Evolutionary conservation across 1,140 invertebrate species (phyloP).

Genomic region (Plectus sambesii): DNA sequence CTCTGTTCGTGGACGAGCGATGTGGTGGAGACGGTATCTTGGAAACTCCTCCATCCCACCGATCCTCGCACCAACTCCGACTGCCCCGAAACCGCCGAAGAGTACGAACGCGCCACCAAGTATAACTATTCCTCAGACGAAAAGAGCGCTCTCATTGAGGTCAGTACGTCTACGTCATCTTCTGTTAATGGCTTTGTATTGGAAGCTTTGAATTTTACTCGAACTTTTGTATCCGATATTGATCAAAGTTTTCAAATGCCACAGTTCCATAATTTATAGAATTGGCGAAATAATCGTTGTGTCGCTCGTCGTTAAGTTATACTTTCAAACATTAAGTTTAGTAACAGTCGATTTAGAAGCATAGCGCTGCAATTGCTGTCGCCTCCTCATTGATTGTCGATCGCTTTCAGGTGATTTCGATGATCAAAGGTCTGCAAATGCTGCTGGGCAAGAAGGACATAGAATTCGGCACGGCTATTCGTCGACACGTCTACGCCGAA

Average conservation of each 20-base stretch:
- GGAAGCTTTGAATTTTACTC: too few species aligned
- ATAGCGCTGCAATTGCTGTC: too few species aligned
- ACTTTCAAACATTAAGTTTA: too few species aligned
- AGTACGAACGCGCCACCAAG: constrained; percentile 92
- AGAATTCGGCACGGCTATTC: constrained; percentile 87
- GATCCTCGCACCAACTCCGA: constrained; percentile 90
- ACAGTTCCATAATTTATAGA: too few species aligned
- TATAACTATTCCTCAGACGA: constrained; percentile 97
- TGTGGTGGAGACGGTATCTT: constrained; percentile 75
- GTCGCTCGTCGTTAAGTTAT: too few species aligned
- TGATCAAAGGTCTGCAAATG: constrained; percentile 97
- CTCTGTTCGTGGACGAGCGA: constrained; percentile 92
- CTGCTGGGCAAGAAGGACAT: constrained; percentile 95
- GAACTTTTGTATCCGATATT: too few species aligned
- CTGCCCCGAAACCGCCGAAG: constrained; percentile 82
- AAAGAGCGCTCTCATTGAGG: constrained; percentile 94
- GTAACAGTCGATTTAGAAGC: too few species aligned
- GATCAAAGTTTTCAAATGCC: too few species aligned
- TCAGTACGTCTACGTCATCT: not conserved
- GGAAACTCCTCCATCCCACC: constrained; percentile 94
- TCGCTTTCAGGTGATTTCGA: constrained; percentile 62
- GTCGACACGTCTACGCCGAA: constrained; percentile 85
- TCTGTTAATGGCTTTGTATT: too few species aligned
- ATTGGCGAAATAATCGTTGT: too few species aligned
- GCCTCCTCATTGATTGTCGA: constrained; percentile 11